These are phyloP conservation scores for Galeopterus variegatus DNA, from an alignment of 2,113 vertebrate genomes.

Conservation along the genomic window DNA sequence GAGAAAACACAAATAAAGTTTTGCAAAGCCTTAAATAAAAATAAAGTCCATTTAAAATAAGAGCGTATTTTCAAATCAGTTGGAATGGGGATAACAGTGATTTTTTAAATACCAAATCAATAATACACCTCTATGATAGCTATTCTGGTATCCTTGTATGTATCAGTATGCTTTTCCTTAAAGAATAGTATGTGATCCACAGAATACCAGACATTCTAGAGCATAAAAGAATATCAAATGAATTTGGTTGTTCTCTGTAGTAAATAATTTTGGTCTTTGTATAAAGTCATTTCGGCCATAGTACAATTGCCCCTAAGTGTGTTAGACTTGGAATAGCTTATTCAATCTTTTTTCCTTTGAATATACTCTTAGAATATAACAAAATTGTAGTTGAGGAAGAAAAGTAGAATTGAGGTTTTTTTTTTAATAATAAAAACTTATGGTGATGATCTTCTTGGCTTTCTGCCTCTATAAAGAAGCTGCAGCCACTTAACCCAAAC, in stretches of 20 bases:
- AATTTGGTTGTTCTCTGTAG: not conserved
- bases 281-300: not conserved
- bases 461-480: not conserved
- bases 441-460: not conserved
- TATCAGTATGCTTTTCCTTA: not conserved
- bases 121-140: not conserved
- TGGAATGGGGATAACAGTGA: not conserved
- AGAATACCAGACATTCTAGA: not conserved
- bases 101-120: not conserved
- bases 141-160: not conserved
- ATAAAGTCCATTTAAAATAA: not conserved
- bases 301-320: not conserved
- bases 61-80: not conserved
- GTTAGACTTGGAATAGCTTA: not conserved
- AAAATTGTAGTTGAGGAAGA: not conserved
- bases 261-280: not conserved
- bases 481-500: conserved; percentile 38
- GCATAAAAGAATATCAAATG: not conserved
- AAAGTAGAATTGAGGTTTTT: not conserved
- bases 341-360: not conserved
- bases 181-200: not conserved
- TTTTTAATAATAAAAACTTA: not conserved
- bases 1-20: conserved; percentile 80
- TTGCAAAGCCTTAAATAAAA: conserved; percentile 82
- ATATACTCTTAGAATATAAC: not conserved